Percentiles rank a stretch among this genome's conserved stretches.
Evolutionary conservation across 2,113 vertebrate genomes (phyloP).

Genomic region (Datnioides undecimradiatus): DNA sequence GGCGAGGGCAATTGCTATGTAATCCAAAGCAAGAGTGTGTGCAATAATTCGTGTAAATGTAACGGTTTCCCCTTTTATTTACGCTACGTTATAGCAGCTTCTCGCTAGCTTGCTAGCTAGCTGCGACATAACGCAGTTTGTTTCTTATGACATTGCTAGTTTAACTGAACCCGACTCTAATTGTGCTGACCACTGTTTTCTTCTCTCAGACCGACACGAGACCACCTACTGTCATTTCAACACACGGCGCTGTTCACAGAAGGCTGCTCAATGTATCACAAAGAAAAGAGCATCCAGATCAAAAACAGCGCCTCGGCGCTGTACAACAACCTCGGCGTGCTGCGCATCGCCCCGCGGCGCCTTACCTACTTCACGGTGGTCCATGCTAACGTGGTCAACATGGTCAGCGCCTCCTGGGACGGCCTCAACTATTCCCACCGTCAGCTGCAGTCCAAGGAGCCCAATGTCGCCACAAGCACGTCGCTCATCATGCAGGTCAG

Average conservation of each 20-base stretch:
- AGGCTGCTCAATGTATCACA: constrained; percentile 86
- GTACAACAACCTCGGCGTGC: constrained; percentile 92
- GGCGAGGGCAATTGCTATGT: accelerated
- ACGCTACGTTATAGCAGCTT: background rate
- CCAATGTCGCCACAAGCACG: constrained; percentile 81
- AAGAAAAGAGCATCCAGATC: constrained; percentile 87
- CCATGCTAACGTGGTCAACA: constrained; percentile 88
- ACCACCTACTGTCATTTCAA: background rate
- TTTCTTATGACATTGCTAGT: background rate
- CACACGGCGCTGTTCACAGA: background rate
- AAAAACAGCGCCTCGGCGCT: constrained; percentile 89
- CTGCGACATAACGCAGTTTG: background rate
- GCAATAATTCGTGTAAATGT: background rate
- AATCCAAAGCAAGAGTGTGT: background rate
- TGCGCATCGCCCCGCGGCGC: constrained; percentile 82
- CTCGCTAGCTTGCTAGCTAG: constrained; percentile 50
- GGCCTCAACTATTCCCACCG: constrained; percentile 88
- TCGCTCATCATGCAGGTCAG: constrained; percentile 91
- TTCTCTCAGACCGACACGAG: background rate
- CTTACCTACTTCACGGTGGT: constrained; percentile 89
- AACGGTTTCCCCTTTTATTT: background rate
- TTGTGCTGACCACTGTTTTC: background rate
- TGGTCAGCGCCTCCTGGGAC: constrained; percentile 88
- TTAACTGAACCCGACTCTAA: no score
- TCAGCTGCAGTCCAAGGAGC: constrained; percentile 90